phyloP scores from a whole-genome alignment of 1,140 invertebrate species.

The Brachionus rotundiformis region DNA sequence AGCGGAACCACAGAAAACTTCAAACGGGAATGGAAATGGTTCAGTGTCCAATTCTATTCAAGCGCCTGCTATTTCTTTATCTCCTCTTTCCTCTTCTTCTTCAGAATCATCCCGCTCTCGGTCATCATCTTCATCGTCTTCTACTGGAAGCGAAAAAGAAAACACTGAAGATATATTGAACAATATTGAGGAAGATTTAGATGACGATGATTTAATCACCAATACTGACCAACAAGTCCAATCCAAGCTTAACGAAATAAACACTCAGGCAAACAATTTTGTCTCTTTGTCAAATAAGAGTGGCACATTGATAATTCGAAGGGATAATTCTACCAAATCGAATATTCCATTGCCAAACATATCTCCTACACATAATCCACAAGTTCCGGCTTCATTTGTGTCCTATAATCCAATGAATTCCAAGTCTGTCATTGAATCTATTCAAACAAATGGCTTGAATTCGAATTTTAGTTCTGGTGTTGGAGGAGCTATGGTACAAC shows the following conservation, averaged over 20 bases:
- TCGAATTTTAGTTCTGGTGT: neutral
- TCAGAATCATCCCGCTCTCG: constrained; percentile 23
- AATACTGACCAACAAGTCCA: constrained; percentile 26
- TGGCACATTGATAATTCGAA: constrained; percentile 18
- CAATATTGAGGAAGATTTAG: constrained; percentile 28
- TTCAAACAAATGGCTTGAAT: neutral
- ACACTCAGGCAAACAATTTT: constrained; percentile 1
- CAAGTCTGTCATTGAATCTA: constrained; percentile 12
- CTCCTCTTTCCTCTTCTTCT: constrained; percentile 35
- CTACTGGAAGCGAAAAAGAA: constrained; percentile 36
- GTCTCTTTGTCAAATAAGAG: constrained; percentile 29
- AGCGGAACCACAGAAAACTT: neutral
- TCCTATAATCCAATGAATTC: constrained; percentile 45
- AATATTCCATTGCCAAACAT: constrained; percentile 9
- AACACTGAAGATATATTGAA: constrained; percentile 29
- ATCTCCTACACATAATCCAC: neutral
- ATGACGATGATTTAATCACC: constrained; percentile 17
- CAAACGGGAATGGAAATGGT: neutral
- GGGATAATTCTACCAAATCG: neutral
- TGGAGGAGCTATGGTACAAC: constrained; percentile 29
- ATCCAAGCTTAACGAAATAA: constrained; percentile 12
- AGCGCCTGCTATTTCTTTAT: constrained; percentile 39
- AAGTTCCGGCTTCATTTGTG: constrained; percentile 6
- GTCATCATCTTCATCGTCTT: constrained; percentile 38
- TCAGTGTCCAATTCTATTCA: neutral